Conservation (phyloP, 2,888 invertebrate genomes). For the Zygothrica quintamaculata region DNA sequence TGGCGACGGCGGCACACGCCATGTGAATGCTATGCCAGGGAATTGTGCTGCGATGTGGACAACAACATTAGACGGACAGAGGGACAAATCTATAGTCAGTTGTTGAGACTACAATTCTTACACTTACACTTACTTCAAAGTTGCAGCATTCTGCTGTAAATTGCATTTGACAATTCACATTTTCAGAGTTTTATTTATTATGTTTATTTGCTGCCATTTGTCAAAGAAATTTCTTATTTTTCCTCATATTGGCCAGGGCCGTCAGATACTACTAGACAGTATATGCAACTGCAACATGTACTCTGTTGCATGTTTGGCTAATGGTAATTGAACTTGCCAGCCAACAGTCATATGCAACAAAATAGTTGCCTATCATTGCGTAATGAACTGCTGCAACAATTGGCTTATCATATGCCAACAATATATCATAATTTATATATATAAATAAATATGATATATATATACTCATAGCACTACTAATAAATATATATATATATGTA, state of each 20-base stretch:
- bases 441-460: constrained; percentile 16
- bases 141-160: constrained; percentile 38
- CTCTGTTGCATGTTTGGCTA: constrained; percentile 14
- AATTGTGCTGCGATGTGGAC: constrained; percentile 21
- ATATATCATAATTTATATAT: no score
- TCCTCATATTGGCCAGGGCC: constrained; percentile 62
- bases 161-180: constrained; percentile 44
- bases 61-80: constrained; percentile 18
- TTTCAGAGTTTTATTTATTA: constrained; percentile 68
- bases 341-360: not conserved
- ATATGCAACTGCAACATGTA: constrained; percentile 28
- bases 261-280: constrained; percentile 33
- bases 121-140: constrained; percentile 6
- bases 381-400: no score
- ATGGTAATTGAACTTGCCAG: constrained; percentile 24
- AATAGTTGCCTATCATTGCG: not conserved
- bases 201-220: constrained; percentile 78
- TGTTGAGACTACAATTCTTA: not conserved
- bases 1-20: constrained; percentile 63
- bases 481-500: no score
- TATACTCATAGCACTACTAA: not conserved
- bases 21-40: constrained; percentile 37
- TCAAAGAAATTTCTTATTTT: constrained; percentile 73
- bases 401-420: constrained; percentile 5
- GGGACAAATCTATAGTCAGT: not conserved